phyloP scores from a whole-genome alignment of 2,113 vertebrate species.

The Melanerpes formicivorus region DNA sequence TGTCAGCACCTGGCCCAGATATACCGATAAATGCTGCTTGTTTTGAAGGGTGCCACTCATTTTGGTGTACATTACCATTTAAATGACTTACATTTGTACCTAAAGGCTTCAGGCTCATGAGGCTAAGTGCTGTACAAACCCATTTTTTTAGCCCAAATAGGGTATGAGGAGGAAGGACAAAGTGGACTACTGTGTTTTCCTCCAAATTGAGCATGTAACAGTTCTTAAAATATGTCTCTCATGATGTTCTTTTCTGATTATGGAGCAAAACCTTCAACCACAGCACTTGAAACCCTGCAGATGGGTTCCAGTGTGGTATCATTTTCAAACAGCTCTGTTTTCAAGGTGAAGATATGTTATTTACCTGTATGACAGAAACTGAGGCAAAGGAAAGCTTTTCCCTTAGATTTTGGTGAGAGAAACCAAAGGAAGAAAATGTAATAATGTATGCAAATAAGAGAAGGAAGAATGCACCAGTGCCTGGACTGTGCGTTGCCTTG shows the following conservation, averaged over 20 bases:
- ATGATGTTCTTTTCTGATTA: not conserved
- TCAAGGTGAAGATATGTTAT: not conserved
- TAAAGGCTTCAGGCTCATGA: constrained; percentile 24
- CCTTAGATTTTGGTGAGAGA: not conserved
- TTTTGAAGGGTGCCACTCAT: constrained; percentile 57
- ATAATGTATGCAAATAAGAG: not conserved
- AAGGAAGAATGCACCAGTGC: not conserved
- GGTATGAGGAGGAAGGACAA: not conserved
- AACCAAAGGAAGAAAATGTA: not conserved
- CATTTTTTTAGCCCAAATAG: constrained; percentile 29
- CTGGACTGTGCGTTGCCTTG: not conserved
- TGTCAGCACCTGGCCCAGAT: constrained; percentile 1
- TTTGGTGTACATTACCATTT: constrained; percentile 63
- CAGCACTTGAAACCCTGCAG: not conserved
- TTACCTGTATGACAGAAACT: not conserved
- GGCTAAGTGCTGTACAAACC: constrained; percentile 18
- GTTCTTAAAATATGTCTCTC: not conserved
- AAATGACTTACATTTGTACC: constrained; percentile 56
- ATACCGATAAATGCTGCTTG: not conserved
- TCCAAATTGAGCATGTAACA: not conserved
- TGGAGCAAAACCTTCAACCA: not conserved
- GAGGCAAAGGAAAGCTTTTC: not conserved
- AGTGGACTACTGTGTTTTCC: not conserved
- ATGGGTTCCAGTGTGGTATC: not conserved
- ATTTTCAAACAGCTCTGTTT: constrained; percentile 11